phyloP scores from a whole-genome alignment of 2,113 vertebrate genomes.

The Siniperca chuatsi region DNA sequence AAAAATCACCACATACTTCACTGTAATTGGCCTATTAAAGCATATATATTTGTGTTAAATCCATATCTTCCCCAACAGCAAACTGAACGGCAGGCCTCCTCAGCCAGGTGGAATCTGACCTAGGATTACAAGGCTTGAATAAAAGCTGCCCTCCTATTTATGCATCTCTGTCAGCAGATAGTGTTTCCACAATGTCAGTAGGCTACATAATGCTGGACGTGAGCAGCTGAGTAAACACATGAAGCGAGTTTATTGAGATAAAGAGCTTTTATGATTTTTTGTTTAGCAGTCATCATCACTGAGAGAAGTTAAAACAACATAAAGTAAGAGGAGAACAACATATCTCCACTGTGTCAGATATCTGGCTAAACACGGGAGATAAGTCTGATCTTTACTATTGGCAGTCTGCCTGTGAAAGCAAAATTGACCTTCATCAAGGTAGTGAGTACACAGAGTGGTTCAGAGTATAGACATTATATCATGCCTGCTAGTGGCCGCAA shows the following conservation, averaged over 20 bases:
- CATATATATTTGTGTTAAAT: conserved; percentile 5
- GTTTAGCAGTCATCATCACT: conserved; percentile 12
- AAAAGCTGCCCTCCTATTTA: conserved; percentile 36
- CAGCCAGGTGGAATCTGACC: conserved; percentile 14
- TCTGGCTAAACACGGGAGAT: conserved; percentile 18
- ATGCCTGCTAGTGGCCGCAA: neutral
- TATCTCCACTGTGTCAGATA: conserved; percentile 28
- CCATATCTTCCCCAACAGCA: neutral
- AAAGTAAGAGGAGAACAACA: conserved; percentile 21
- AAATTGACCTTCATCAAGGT: conserved; percentile 22
- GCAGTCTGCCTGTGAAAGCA: neutral
- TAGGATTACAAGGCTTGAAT: conserved; percentile 36
- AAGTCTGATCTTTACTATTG: conserved; percentile 30
- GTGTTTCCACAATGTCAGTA: conserved; percentile 23
- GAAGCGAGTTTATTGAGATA: conserved; percentile 32
- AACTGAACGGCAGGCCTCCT: neutral
- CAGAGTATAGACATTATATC: neutral
- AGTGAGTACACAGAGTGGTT: neutral
- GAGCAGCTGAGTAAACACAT: conserved; percentile 55
- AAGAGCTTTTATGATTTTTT: conserved; percentile 52
- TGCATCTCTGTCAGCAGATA: conserved; percentile 33
- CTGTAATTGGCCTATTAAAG: neutral
- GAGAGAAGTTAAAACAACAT: conserved; percentile 44
- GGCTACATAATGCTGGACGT: neutral
- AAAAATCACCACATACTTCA: neutral